A percentile compares a stretch with the other conserved stretches of the same genome.
Conservation (phyloP, 2,113 vertebrate species). For the Grammomys dolichurus region DNA sequence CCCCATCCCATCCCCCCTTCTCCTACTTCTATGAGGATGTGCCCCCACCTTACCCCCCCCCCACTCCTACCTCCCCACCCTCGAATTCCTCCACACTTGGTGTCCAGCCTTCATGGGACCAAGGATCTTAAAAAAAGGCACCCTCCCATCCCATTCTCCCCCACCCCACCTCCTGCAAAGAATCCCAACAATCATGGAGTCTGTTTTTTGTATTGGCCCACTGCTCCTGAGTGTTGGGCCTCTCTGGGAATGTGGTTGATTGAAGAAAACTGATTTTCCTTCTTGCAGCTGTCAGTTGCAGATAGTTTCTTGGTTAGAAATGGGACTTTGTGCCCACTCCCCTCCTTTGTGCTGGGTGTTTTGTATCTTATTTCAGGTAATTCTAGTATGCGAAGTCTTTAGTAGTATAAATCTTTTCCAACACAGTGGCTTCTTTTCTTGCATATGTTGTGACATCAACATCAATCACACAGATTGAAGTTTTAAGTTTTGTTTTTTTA, state of each 20-base stretch:
- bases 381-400: not conserved
- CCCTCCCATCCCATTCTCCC: not conserved
- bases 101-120: no score
- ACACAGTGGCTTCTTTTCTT: not conserved
- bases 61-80: no score
- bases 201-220: not conserved
- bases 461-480: conserved; percentile 22
- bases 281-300: not conserved
- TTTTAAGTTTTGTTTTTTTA: not conserved
- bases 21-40: no score
- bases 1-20: no score
- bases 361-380: conserved; percentile 2
- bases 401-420: not conserved
- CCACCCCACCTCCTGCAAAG: not conserved
- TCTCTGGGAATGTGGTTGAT: not conserved
- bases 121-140: not conserved
- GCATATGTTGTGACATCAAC: not conserved
- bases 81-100: no score
- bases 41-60: no score
- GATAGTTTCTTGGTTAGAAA: not conserved
- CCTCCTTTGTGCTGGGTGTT: not conserved
- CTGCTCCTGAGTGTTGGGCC: not conserved
- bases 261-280: not conserved
- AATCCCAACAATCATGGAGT: not conserved
- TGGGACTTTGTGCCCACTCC: not conserved